These are phyloP conservation scores for Vandiemenella viatica DNA, from an alignment of 2,888 invertebrate species.

Conservation along the genomic window DNA sequence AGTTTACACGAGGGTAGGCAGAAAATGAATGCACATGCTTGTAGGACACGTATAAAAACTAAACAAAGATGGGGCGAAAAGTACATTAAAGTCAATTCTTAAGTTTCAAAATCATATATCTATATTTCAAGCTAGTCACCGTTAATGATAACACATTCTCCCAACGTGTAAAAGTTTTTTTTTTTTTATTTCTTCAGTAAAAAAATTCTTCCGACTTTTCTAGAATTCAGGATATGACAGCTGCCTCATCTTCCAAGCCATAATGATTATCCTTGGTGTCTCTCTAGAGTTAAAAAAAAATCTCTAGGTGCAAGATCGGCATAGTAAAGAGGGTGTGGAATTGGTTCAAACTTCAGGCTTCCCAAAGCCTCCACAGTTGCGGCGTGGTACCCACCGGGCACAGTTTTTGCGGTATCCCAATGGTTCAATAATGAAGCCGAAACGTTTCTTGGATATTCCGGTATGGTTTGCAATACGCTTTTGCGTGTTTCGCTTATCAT, in stretches of 20 bases:
- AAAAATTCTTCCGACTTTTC: neutral
- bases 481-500: no score
- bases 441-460: neutral
- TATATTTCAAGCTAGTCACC: neutral
- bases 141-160: neutral
- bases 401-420: neutral
- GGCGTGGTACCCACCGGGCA: no score
- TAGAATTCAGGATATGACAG: neutral
- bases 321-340: no score
- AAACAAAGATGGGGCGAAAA: no score
- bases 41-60: no score
- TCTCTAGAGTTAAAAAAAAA: neutral
- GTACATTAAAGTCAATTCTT: no score
- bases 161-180: neutral
- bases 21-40: no score
- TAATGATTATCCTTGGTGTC: neutral
- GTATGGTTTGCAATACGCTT: constrained; percentile 5
- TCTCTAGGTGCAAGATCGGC: neutral
- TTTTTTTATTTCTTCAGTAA: neutral
- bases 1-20: no score
- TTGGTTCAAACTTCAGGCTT: no score
- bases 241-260: neutral
- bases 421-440: neutral
- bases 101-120: no score
- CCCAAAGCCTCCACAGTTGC: neutral